Base-by-base conservation (phyloP, 2,113 vertebrate species). In the Lophochroa leadbeateri region DNA sequence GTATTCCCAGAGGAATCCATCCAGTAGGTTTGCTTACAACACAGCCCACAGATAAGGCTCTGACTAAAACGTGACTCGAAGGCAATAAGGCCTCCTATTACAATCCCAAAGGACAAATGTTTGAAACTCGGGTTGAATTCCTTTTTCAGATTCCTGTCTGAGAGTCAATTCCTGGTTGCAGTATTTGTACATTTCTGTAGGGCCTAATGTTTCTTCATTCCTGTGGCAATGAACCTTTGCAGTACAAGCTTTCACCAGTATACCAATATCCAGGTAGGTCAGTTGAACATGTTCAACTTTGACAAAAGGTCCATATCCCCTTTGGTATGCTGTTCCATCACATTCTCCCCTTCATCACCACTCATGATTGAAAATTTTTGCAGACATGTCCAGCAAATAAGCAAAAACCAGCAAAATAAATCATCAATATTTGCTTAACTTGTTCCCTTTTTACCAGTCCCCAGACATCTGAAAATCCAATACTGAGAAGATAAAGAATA, bases 121-220 rank as follows among this genome's bases (percentile, higher is more conserved):
- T 95, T 91, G 77, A 95, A 95, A 95, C 60, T 75, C 41, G 39
- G 43, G 69, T 84, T 88, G 79, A 94, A 94, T 65, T 93, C 46
- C 29, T 84, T 84, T 78, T 77, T 88, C 60, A 3, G 3, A 68
- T 75, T 78, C 86, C 61, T 89, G 65, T 86, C 72, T 47, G 17
- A 86, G 88, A 94, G 55, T 91, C 77, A 76, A 4, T 64, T 90
- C 50, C 72, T 93, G 82, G 93, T 84, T 94, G 76, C 64, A 81
- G 47, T 88, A 55, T 92, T 94, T 92, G 86, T 94, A 88, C 86
- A 18, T 90, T 95, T 92, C 83, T 82, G 69, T 57, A 90, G 46
- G 88, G 71, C 50, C 24, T 90, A 76, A 52, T 76, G 91, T 95
- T 94, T 74, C 75, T 43, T 86, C 88, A 88, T 50, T 81, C 75